phyloP scores from a whole-genome alignment of 2,113 vertebrate species.

The Oreamnos americanus region DNA sequence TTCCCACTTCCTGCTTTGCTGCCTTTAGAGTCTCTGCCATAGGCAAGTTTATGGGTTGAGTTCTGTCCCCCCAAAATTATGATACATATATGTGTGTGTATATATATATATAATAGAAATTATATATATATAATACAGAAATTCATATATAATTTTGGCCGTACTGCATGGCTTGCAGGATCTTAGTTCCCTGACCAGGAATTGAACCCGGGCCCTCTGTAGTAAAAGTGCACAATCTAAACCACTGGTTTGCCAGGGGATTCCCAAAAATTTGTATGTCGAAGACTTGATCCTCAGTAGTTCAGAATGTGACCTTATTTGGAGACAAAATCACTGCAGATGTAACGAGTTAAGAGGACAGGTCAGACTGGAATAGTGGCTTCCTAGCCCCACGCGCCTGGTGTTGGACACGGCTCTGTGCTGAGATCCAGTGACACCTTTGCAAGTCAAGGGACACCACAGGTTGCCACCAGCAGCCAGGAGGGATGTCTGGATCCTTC shows the following conservation, averaged over 20 bases:
- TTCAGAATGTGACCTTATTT: not conserved
- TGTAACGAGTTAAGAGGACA: not conserved
- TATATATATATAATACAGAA: not conserved
- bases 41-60: too few relatives aligned
- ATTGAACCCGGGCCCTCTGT: accelerated
- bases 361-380: too few relatives aligned
- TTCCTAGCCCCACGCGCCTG: accelerated
- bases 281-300: not conserved
- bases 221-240: not conserved
- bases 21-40: not conserved
- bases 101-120: too few relatives aligned
- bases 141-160: not conserved
- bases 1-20: too few relatives aligned
- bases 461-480: not conserved
- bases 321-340: not conserved
- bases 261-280: not conserved
- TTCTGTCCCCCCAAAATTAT: not conserved
- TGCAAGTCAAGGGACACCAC: not conserved
- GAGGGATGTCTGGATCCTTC: accelerated
- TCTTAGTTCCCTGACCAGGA: not conserved
- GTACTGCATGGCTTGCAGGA: not conserved
- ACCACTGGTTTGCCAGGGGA: not conserved
- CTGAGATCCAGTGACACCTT: not conserved
- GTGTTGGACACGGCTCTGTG: not conserved
- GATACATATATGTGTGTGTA: not conserved